Evolutionary conservation across 2,113 vertebrate species (phyloP).

Genomic region (human (Homo sapiens)): DNA sequence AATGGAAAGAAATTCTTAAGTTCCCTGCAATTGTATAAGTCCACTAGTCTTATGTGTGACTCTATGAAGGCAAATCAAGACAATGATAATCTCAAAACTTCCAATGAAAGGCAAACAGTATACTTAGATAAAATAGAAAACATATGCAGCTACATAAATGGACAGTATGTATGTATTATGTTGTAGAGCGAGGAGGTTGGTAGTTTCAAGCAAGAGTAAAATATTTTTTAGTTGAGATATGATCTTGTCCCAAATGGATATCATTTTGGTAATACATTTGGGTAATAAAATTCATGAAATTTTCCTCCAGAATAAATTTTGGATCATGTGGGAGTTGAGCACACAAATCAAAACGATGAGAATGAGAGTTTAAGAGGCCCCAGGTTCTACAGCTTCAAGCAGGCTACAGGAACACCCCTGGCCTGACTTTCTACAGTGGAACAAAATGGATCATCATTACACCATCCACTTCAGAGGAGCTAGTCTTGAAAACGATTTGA

Average conservation of each 20-base stretch:
- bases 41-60: neutral
- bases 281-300: neutral
- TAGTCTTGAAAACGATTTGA: neutral
- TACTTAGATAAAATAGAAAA: neutral
- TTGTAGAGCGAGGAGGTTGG: neutral
- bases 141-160: neutral
- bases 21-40: neutral
- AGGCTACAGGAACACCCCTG: neutral
- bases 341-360: neutral
- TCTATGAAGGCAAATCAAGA: neutral
- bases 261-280: neutral
- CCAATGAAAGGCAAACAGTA: neutral
- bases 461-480: neutral
- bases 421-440: neutral
- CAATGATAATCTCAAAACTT: neutral
- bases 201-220: conserved; percentile 4
- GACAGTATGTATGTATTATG: neutral
- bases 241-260: neutral
- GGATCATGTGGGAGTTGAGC: neutral
- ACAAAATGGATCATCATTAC: neutral
- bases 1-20: neutral
- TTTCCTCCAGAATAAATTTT: conserved; percentile 31
- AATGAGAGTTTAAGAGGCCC: neutral
- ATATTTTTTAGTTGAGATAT: neutral
- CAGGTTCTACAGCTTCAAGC: neutral